phyloP scores from a whole-genome alignment of 1,140 invertebrate species.

The Pogonognathellus flavescens region DNA sequence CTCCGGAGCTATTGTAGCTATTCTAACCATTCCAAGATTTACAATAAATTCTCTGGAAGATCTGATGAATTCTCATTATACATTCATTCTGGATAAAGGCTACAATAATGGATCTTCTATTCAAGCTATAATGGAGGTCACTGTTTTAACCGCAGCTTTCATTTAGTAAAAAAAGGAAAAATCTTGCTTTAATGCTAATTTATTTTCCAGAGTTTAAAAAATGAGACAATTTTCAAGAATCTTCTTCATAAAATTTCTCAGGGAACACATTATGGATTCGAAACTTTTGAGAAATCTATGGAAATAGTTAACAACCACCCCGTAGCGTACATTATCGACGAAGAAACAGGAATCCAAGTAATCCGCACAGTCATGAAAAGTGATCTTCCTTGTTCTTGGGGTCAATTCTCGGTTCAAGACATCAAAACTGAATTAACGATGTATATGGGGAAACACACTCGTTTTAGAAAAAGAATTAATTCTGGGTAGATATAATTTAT shows the following conservation, averaged over 20 bases:
- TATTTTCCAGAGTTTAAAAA: background rate
- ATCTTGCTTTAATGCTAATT: background rate
- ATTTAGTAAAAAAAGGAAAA: background rate
- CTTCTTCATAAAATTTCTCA: background rate
- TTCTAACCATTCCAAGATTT: background rate
- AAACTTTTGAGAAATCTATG: constrained; percentile 9
- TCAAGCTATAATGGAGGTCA: background rate
- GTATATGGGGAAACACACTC: background rate
- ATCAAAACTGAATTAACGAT: background rate
- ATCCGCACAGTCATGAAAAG: background rate
- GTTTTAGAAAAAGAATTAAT: background rate
- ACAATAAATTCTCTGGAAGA: background rate
- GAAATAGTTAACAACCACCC: background rate
- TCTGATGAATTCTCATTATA: background rate
- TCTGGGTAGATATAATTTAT: background rate
- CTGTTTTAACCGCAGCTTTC: background rate
- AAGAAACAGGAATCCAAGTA: background rate
- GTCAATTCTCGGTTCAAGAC: background rate
- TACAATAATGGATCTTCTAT: constrained; percentile 5
- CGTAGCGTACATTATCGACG: background rate
- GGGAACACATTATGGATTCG: background rate
- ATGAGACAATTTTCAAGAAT: background rate
- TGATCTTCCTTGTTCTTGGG: background rate
- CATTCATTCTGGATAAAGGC: background rate
- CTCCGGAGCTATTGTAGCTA: background rate